Base-by-base conservation (phyloP, 2,888 invertebrate genomes). In the Rugalucina vietnamica region DNA sequence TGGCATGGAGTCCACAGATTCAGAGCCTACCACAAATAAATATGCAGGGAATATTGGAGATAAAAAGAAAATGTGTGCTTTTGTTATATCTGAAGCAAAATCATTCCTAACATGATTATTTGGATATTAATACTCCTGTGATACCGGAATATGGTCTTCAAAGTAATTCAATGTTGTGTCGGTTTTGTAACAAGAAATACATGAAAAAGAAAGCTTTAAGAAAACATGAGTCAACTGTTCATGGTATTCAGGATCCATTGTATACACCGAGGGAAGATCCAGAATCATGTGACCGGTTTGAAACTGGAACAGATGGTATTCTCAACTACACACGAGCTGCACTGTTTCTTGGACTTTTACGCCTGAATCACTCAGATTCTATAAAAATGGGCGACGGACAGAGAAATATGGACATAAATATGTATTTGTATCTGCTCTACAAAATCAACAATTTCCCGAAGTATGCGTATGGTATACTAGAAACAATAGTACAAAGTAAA, bases 401-500 rank as follows among this genome's bases (percentile, higher is more conserved):
- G 24, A 71, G 82, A 32, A 85, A 83, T 14, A 79, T 83, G 81
- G 29, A 39, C 14, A 71, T 77, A 10, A 79, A 81, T 32, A 70
- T 75, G 65, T 82, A 73, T 49, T 71, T 87, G 0, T 80, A 43
- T 34, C 54, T 84, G 8, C 71, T 73, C 1, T 83, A 82, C 27
- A 81, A 83, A 34, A 12, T 36, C 29, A 65, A 39, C 36, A 70
- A 72, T 1, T 87, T 81, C 79, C 78, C 79, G 18, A 87, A 85
- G 57, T 87, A 87, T 81, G 87, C 85, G 0, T 83, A 71, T 77
- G 87, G 84, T 18, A 65, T 79, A 18, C 60, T 87, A 18, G 83
- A 85, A 50, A 85, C 87, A 69, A 57, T 82, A 29, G 54, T 57
- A 1, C 81, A 83, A 39, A 60, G 69, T 37, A 74, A 81, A 73